These are phyloP conservation scores for Tokudaia muenninki DNA, from an alignment of 2,797 vertebrate genomes.

Conservation along the genomic window DNA sequence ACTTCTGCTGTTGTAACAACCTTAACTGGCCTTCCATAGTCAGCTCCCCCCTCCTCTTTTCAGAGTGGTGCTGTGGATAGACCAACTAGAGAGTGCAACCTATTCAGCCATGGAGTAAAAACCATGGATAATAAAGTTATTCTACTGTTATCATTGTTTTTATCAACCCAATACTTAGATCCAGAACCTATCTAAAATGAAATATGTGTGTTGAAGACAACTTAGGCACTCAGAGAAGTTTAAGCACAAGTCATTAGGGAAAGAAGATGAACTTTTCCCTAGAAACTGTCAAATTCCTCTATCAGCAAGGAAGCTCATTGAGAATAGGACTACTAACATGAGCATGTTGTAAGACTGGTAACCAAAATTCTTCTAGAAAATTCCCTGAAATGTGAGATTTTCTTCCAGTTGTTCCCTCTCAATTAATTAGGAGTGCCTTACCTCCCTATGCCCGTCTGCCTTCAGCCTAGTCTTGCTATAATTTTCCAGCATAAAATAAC, in stretches of 20 bases:
- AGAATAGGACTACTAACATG: neutral
- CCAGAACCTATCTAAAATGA: neutral
- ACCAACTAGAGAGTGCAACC: neutral
- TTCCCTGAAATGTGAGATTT: neutral
- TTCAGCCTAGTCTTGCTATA: neutral
- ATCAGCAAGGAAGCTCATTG: neutral
- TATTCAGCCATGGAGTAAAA: neutral
- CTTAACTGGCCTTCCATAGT: neutral
- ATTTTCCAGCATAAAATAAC: neutral
- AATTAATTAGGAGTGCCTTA: neutral
- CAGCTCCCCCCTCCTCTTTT: neutral
- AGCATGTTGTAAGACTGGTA: neutral
- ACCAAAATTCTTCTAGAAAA: slow-evolving; percentile 51
- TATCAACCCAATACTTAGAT: neutral
- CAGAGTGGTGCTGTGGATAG: neutral
- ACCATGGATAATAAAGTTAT: neutral
- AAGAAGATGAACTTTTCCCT: neutral
- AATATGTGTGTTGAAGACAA: neutral
- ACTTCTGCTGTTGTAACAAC: neutral
- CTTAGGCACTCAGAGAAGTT: neutral
- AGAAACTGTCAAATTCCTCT: slow-evolving; percentile 25
- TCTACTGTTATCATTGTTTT: neutral
- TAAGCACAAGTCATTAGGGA: neutral
- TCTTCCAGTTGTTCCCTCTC: neutral
- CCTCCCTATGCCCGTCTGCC: neutral